Base-by-base conservation (phyloP, 2,888 invertebrate species). In the Dendrolimus houi region DNA sequence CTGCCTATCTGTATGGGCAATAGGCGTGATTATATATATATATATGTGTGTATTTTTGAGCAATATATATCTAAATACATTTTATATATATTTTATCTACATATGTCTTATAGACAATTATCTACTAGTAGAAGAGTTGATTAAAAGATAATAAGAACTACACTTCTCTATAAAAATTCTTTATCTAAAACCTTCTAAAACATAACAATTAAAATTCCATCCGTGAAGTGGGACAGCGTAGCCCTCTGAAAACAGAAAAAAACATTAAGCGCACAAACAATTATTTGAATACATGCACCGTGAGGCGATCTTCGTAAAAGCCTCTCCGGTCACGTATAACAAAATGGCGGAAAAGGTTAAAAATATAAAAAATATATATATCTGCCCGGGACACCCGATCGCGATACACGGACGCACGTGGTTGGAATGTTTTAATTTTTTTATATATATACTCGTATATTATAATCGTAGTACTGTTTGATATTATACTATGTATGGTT, bases 371-470 rank as follows among this genome's bases (percentile, higher is more conserved):
- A 62, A 53, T 57, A 57, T 57, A 54, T 72, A 68, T 75, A 83
- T 86, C 86, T 85, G 87, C 74, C 81, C 74, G 68, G 77, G 71
- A 74, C 88, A 87, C 85, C 47, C 81, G 85, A 89, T 89, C 82
- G 85, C 85, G 86, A 88, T 89, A 87, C 85, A 79, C 80, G 78
- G 64, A 67, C 69, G 79, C 64, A 87, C 87, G 89, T 81, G 78
- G 75, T 64, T 61, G 67, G 89, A 89, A 89, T 89, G 87, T 79
- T 82, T 88, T 84, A 84, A 78, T 83, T 82, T 79, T 83, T 85
- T 81, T 82, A 79, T 77, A 79, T 47, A 47, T 12, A 10, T 47
- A 10, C 14, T 14, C 1, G 14, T 14, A 14, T 10, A 0, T 47
- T 47, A 47, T 47, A 47, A 47, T 47, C 47, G 47, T 9, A 29